Evolutionary conservation across 92 coral and sea anemone species (phyloP).

Genomic region (Epizoanthus scotinus): DNA sequence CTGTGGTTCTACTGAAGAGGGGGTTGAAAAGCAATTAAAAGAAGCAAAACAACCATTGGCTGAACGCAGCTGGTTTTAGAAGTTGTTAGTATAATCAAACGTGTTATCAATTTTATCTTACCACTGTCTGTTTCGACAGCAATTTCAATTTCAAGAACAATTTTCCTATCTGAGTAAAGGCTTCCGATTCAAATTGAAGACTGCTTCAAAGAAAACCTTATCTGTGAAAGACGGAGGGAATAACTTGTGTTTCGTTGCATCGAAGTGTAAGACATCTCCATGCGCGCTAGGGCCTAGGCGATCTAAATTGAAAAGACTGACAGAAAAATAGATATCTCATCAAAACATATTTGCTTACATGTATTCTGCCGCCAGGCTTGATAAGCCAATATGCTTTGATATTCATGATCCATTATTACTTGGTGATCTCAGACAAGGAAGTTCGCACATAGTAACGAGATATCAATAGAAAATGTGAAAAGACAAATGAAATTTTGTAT

Average conservation of each 20-base stretch:
- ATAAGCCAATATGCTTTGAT: not conserved
- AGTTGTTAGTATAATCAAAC: not conserved
- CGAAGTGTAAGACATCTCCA: not conserved
- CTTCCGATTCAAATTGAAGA: not conserved
- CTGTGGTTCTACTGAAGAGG: no score
- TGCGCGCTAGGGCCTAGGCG: no score
- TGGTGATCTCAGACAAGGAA: not conserved
- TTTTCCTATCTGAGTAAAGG: not conserved
- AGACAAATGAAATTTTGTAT: not conserved
- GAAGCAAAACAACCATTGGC: not conserved
- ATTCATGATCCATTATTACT: not conserved
- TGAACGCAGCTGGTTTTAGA: not conserved
- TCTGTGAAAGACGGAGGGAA: not conserved
- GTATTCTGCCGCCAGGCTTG: not conserved
- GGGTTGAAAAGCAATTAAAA: not conserved
- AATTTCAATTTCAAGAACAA: not conserved
- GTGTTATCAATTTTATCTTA: not conserved
- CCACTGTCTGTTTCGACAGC: not conserved
- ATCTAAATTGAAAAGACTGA: not conserved
- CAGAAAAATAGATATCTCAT: not conserved
- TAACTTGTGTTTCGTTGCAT: not conserved
- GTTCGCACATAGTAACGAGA: not conserved
- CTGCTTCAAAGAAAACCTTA: not conserved
- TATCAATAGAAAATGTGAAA: not conserved
- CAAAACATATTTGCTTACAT: not conserved